Base-by-base conservation (phyloP, 2,797 vertebrate species). In the Austrolebias charrua region DNA sequence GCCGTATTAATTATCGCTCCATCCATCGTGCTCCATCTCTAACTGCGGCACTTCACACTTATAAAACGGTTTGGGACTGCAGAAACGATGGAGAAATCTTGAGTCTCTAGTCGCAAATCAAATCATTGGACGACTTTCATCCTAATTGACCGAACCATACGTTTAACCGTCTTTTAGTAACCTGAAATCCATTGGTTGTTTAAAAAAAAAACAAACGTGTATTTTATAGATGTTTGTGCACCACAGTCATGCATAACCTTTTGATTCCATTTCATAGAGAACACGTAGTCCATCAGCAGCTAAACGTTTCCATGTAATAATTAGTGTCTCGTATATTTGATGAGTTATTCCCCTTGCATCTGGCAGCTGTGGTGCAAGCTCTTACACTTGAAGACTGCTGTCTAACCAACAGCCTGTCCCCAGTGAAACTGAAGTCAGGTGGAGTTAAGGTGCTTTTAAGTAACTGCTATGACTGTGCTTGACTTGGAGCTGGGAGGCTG, bases 401-500 rank as follows among this genome's bases (percentile, higher is more conserved):
- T 58, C 63, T 53, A 58, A 75, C 60, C 46, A 56, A 68, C 28
- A 44, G 58, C 48, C 47, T 59, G 46, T 70, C 18, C 43, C 48
- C 24, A 2, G 55, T 63, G 65, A 54, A 46, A n/a, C 24, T 35
- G 51, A 50, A 77, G 38, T 71, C 72, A 79, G 64, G 64, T 71
- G 38, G 64, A 73, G 48, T 47, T 15, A 66, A 58, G 56, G 73
- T 60, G 56, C 59, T 79, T 78, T 20, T 63, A 47, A 77, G 60
- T 60, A 64, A 77, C 59, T 57, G 31, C 19, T 82, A 24, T 29
- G 64, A 67, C 63, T 20, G 63, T 42, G 28, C 31, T 60, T 63
- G 66, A 85, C 75, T 69, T 65, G 77, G 45, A 75, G 69, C 57
- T 20, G 49, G 60, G 65, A 72, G 55, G 47, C 69, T 63, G 56